Conservation (phyloP, 2,797 vertebrate species). For the Taenioides sp. region DNA sequence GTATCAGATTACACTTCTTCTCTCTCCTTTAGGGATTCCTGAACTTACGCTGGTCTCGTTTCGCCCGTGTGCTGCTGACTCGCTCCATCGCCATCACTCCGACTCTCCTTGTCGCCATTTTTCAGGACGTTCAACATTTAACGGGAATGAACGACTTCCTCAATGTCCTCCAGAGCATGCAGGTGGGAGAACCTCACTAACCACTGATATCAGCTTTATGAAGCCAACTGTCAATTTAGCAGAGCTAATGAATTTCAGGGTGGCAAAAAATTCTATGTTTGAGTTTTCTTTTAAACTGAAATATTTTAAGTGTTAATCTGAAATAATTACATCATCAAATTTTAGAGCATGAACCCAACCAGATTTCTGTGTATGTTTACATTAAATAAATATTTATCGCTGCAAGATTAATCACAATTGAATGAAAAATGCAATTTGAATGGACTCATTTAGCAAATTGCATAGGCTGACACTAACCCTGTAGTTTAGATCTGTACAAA, state of each 20-base stretch:
- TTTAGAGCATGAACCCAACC: not conserved
- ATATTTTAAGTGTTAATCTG: not conserved
- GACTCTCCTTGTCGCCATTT: constrained; percentile 89
- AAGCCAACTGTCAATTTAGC: not conserved
- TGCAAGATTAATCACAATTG: no score
- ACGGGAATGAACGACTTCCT: constrained; percentile 98
- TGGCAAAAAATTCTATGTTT: no score
- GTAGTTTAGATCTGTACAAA: no score
- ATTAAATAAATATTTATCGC: not conserved
- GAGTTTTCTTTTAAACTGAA: no score
- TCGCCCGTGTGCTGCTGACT: constrained; percentile 90
- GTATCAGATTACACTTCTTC: not conserved
- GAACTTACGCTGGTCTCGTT: constrained; percentile 91
- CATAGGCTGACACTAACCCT: no score
- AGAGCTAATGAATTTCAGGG: no score
- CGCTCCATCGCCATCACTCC: constrained; percentile 92
- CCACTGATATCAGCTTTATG: not conserved
- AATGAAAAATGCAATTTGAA: no score
- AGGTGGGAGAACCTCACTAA: constrained; percentile 76
- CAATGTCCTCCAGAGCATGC: constrained; percentile 95
- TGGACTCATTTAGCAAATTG: no score
- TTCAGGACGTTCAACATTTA: constrained; percentile 89
- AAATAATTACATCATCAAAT: not conserved
- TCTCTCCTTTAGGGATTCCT: constrained; percentile 84
- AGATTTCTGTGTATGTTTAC: not conserved